phyloP scores from a whole-genome alignment of 2,797 vertebrate genomes.

The Enteromius afrohamiltoni region DNA sequence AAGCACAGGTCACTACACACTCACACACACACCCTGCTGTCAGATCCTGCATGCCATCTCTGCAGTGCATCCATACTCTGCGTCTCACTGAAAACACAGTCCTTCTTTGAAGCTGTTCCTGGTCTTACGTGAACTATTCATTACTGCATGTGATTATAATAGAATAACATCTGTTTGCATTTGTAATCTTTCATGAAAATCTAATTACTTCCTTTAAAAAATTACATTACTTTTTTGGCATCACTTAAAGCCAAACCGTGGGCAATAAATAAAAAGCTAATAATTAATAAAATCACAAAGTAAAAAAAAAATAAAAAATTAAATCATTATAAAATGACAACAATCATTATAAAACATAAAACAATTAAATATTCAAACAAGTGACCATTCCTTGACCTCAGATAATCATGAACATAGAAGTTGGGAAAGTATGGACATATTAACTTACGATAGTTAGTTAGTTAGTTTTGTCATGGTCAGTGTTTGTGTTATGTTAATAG shows the following conservation, averaged over 20 bases:
- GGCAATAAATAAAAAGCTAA: not conserved
- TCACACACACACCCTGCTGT: not conserved
- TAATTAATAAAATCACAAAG: not conserved
- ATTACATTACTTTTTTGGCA: not conserved
- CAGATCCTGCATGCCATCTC: not conserved
- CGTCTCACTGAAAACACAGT: not conserved
- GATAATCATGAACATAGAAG: not conserved
- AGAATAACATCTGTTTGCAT: not conserved
- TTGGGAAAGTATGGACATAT: not conserved
- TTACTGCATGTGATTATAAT: not conserved
- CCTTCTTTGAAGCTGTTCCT: not conserved
- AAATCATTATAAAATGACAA: not conserved
- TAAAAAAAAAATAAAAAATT: not conserved
- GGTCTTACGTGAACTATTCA: not conserved
- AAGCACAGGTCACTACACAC: slow-evolving; percentile 78
- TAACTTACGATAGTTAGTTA: not conserved
- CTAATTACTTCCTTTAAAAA: not conserved
- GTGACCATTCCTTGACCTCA: not conserved
- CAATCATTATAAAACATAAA: not conserved
- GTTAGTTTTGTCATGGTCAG: not conserved
- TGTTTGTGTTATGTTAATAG: not conserved
- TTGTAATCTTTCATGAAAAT: not conserved
- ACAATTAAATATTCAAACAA: not conserved
- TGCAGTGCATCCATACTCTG: not conserved
- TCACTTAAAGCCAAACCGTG: not conserved